Evolutionary conservation across 1,140 invertebrate species (phyloP).

Genomic region (Calliphora vicina): DNA sequence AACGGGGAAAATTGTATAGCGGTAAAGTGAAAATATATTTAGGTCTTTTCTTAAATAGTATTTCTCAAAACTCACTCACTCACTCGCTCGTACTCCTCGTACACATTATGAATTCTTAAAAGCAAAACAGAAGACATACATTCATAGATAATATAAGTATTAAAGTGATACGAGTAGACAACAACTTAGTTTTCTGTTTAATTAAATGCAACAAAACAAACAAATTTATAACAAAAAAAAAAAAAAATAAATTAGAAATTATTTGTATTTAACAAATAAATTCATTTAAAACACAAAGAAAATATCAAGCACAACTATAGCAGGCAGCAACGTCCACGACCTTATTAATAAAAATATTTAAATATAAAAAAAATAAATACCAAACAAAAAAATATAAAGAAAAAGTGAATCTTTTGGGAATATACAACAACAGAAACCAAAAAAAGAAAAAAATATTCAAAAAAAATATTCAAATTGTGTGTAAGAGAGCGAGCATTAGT

Average conservation of each 20-base stretch:
- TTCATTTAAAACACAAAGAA: not conserved
- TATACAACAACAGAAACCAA: not conserved
- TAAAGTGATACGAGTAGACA: not conserved
- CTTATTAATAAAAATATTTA: conserved; percentile 2
- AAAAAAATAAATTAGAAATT: too few relatives aligned
- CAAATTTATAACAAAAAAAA: not conserved
- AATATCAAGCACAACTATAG: not conserved
- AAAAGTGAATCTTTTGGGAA: not conserved
- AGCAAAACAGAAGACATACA: not conserved
- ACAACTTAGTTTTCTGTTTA: not conserved
- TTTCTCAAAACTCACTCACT: too few relatives aligned
- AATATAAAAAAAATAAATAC: not conserved
- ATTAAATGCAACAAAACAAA: not conserved
- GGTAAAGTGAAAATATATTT: conserved; percentile 30
- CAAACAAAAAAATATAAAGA: not conserved
- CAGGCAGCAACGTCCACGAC: not conserved
- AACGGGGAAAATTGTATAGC: conserved; percentile 7
- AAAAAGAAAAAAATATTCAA: not conserved
- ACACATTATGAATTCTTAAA: not conserved
- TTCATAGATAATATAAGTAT: not conserved
- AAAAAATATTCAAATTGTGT: not conserved
- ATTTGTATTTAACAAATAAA: not conserved
- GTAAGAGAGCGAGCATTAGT: not conserved
- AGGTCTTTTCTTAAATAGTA: not conserved
- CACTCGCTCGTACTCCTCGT: not conserved